These are phyloP conservation scores for Hoplostethus atlanticus DNA, from an alignment of 2,797 vertebrate species.

Conservation along the genomic window DNA sequence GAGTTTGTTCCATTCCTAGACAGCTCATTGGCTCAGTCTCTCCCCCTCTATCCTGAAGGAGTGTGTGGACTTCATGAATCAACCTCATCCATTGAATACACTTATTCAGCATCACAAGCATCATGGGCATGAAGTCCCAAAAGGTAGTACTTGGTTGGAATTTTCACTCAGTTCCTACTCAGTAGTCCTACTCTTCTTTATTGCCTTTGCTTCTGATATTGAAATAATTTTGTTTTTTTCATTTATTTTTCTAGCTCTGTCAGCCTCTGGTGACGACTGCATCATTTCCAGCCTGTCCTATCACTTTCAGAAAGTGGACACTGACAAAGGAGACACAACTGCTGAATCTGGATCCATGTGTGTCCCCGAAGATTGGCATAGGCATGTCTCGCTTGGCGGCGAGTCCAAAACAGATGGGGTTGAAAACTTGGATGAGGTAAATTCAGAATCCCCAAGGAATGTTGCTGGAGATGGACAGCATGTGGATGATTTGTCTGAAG, in stretches of 20 bases:
- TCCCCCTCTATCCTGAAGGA: slow-evolving; percentile 52
- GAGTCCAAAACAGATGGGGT: neutral
- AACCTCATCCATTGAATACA: slow-evolving; percentile 42
- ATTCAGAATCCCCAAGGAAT: neutral
- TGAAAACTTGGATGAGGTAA: neutral
- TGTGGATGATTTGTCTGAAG: slow-evolving; percentile 18
- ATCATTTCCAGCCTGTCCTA: slow-evolving; percentile 43
- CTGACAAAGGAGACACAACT: neutral
- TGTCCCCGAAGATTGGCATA: slow-evolving; percentile 1
- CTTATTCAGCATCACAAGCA: slow-evolving; percentile 52
- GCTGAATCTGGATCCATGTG: slow-evolving; percentile 7
- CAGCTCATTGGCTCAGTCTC: slow-evolving; percentile 44
- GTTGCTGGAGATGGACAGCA: slow-evolving; percentile 3
- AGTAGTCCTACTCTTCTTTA: neutral
- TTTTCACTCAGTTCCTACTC: neutral
- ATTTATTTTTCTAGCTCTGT: slow-evolving; percentile 1
- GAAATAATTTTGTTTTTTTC: neutral
- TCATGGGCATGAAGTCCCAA: slow-evolving; percentile 7
- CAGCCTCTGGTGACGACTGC: slow-evolving; percentile 16
- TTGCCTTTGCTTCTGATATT: neutral
- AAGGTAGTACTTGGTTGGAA: slow-evolving; percentile 5
- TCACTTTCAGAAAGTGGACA: slow-evolving; percentile 25
- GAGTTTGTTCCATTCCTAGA: slow-evolving; percentile 21
- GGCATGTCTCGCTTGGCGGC: neutral
- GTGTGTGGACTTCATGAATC: slow-evolving; percentile 48